Percentiles rank a stretch among this genome's conserved stretches.
Conservation (phyloP, 2,888 invertebrate genomes). For the Rhyacophila evoluta region DNA sequence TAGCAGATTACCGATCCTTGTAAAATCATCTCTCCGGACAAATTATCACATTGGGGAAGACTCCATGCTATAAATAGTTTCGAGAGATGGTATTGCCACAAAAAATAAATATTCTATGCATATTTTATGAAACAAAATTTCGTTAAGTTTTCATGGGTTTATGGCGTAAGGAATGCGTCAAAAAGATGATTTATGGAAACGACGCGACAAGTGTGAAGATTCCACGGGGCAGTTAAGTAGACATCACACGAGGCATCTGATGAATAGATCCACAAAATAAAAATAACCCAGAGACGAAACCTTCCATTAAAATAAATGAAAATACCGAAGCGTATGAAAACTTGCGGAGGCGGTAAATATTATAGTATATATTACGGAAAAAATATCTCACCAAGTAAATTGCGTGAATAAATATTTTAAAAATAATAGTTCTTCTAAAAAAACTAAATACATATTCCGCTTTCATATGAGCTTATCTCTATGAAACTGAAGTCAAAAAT, state of each 20-base stretch:
- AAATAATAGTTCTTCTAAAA: no score
- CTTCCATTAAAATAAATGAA: not conserved
- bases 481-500: no score
- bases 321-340: not conserved
- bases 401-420: no score
- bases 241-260: not conserved
- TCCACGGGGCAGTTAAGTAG: not conserved
- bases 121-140: not conserved
- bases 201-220: conserved; percentile 12
- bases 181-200: not conserved
- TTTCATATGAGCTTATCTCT: no score
- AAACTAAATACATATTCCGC: no score
- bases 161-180: not conserved
- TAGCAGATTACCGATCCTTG: no score
- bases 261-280: not conserved
- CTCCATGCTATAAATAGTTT: no score
- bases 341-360: not conserved
- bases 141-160: not conserved
- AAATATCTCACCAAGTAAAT: no score
- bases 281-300: not conserved
- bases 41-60: no score
- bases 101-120: no score
- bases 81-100: no score
- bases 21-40: no score
- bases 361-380: not conserved